Base-by-base conservation (phyloP, 2,113 vertebrate genomes). In the Nothocercus nigrocapillus region DNA sequence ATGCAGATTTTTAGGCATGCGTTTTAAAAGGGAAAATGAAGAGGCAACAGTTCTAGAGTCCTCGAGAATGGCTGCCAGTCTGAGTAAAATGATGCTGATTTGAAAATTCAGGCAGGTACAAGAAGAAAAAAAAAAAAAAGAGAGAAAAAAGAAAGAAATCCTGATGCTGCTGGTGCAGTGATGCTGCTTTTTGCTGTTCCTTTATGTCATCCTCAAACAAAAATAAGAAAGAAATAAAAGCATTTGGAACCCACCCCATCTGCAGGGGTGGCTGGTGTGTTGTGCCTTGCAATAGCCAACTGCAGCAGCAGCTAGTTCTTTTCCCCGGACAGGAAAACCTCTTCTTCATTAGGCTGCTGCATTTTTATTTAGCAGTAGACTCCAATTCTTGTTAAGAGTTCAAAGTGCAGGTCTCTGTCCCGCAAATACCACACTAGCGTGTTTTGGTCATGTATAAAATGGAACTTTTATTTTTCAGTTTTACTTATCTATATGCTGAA, bases 371-470 rank as follows among this genome's bases (percentile, higher is more conserved):
- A 82, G 51, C 47, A 88, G 88, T 42, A 90, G 91, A 95, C 90
- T 89, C 80, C 56, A 63, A 47, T 90, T 94, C 82, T 97, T 80
- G 27, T 82, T 85, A 79, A 79, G 36, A 70, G 94, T 93, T 95
- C 96, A 88, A 97, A 97, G 96, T 51, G 1, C 4, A 97, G 93
- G 82, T 97, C 89, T 97, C 93, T 58, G 74, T 90, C 96, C 95
- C 92, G 93, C 61, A 96, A 86, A 92, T 86, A 92, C 83, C 89
- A 92, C 93, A 86, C 93, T 94, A 10, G 38, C 0, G 69, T 95
- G 93, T 98, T 98, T 98, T 98, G 98, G 98, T 98, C 98, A 97
- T 96, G 89, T 98, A 98, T 93, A 98, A 98, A 98, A 98, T 96
- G 95, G 94, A 98, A 98, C 86, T 90, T 89, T 82, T 49, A 21